phyloP scores from a whole-genome alignment of 2,888 invertebrate species.

The Seira ritae region DNA sequence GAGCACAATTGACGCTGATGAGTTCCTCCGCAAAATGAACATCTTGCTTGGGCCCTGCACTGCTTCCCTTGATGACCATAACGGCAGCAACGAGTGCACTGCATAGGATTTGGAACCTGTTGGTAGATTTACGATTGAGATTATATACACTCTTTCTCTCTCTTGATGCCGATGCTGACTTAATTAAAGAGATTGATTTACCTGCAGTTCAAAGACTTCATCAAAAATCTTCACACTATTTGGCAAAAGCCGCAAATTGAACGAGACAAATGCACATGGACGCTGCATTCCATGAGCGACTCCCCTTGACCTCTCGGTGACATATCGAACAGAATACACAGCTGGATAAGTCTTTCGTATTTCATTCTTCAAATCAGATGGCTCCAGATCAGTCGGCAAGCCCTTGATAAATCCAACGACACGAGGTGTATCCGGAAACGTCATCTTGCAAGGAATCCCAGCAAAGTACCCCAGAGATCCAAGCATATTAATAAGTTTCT shows the following conservation, averaged over 20 bases:
- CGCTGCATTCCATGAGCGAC: slow-evolving; percentile 49
- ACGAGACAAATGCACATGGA: slow-evolving; percentile 67
- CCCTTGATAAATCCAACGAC: slow-evolving; percentile 68
- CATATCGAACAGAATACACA: slow-evolving; percentile 66
- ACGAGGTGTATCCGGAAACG: slow-evolving; percentile 66
- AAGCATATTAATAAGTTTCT: slow-evolving; percentile 51
- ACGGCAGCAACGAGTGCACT: slow-evolving; percentile 64
- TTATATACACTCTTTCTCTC: neutral
- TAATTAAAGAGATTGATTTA: slow-evolving; percentile 1
- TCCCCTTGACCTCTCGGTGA: slow-evolving; percentile 60
- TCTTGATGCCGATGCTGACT: neutral
- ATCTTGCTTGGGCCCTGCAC: slow-evolving; percentile 58
- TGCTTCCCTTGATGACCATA: slow-evolving; percentile 69
- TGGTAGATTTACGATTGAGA: no score
- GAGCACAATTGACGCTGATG: slow-evolving; percentile 58
- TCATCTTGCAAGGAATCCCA: slow-evolving; percentile 63
- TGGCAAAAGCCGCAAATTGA: slow-evolving; percentile 63
- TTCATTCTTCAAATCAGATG: slow-evolving; percentile 64
- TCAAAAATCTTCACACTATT: slow-evolving; percentile 57
- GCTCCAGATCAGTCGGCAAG: slow-evolving; percentile 63
- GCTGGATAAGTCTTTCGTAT: slow-evolving; percentile 56
- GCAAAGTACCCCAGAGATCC: slow-evolving; percentile 59
- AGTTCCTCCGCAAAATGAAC: slow-evolving; percentile 56
- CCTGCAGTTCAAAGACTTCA: slow-evolving; percentile 63
- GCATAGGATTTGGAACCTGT: slow-evolving; percentile 68